Conservation (phyloP, 2,888 invertebrate species). For the Andrena minutula region DNA sequence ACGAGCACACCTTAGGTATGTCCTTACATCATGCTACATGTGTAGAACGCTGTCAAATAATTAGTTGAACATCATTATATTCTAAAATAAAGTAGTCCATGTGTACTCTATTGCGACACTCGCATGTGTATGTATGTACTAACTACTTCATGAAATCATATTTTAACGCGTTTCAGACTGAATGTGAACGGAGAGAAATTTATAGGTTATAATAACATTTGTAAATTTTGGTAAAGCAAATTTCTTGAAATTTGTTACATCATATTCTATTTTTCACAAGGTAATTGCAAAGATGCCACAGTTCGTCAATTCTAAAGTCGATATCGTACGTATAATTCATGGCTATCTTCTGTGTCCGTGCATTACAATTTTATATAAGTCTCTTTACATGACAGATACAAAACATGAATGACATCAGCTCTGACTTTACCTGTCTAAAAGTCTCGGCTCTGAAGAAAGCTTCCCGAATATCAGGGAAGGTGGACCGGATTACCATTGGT, state of each 20-base stretch:
- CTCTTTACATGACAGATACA: slow-evolving; percentile 25
- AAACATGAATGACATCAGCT: slow-evolving; percentile 76
- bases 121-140: not conserved
- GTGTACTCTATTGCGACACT: too few relatives aligned
- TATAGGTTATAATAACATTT: slow-evolving; percentile 40
- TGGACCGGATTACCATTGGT: slow-evolving; percentile 87
- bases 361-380: not conserved
- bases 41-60: slow-evolving; percentile 7
- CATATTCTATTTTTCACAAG: slow-evolving; percentile 9
- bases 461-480: slow-evolving; percentile 85
- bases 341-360: not conserved
- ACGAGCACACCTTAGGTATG: too few relatives aligned
- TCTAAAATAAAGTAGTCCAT: slow-evolving; percentile 15
- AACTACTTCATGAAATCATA: not conserved
- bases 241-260: slow-evolving; percentile 34
- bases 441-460: slow-evolving; percentile 88
- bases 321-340: slow-evolving; percentile 60
- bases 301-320: slow-evolving; percentile 61
- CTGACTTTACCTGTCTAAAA: slow-evolving; percentile 86
- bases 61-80: slow-evolving; percentile 21
- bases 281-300: slow-evolving; percentile 65
- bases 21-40: too few relatives aligned
- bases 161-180: slow-evolving; percentile 11
- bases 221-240: slow-evolving; percentile 47
- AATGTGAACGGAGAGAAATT: slow-evolving; percentile 32